Evolutionary conservation across 2,113 vertebrate genomes (phyloP), one percentile per base, ranked within the genome.

Genomic region (Polypterus senegalus): DNA sequence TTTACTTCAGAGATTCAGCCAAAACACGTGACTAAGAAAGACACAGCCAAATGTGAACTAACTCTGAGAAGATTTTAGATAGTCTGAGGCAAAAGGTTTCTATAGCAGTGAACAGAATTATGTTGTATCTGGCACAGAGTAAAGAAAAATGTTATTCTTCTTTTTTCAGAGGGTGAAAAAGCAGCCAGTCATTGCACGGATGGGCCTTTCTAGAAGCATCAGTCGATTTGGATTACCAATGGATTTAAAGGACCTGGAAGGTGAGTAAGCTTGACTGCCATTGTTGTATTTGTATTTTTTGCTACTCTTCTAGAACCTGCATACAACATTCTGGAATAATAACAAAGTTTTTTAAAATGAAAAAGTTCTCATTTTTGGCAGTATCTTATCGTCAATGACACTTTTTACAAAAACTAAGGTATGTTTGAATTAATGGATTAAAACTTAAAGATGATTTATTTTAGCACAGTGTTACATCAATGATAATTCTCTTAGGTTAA

Each of bases 161-260:
- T 5, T 43, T 45, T 57, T 8, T 7, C 57, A 64, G 66, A 57
- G 53, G 48, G 51, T 45, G 49, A 63, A 45, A 54, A 56, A 4
- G 9, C 56, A 54, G 3, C 11, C 9, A 6, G 45, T 44, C 47
- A 46, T 55, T 4, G 49, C 48, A 4, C 49, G 68, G 9, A 66
- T 69, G 56, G 56, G 56, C 2, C 56, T 62, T 6, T 66, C 66
- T 9, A 62, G 63, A 54, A 58, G 64, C n/a, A 61, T 66, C 11
- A 65, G 68, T 11, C 61, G 61, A 4, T 70, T 73, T 63, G 63
- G 66, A n/a, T 65, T 73, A 8, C 64, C 66, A 9, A 59, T 73
- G 63, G 66, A 70, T n/a, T 27, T 62, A 9, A 59, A 46, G 52
- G 7, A 57, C 6, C 57, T 70, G 11, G 66, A 73, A 45, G 47